Conservation (phyloP, 2,113 vertebrate species). For the Dendropsophus ebraccatus region DNA sequence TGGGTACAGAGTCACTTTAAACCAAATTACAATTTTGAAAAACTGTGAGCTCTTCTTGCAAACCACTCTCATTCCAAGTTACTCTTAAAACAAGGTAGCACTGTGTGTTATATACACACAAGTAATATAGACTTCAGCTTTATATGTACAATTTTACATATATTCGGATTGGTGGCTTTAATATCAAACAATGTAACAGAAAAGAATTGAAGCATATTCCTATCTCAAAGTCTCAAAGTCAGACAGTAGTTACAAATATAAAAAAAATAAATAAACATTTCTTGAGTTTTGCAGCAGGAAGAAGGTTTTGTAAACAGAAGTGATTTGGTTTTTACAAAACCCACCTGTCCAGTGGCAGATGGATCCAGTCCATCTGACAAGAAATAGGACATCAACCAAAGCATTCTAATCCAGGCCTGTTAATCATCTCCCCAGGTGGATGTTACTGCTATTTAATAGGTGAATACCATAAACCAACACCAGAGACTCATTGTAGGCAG, state of each 20-base stretch:
- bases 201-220: no score
- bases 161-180: no score
- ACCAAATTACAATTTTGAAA: no score
- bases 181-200: no score
- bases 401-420: constrained; percentile 33
- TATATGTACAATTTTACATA: no score
- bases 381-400: constrained; percentile 44
- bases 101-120: no score
- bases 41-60: no score
- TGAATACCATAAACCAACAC: constrained; percentile 52
- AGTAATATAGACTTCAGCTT: no score
- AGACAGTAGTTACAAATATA: not conserved
- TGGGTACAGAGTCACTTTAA: no score
- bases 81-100: no score
- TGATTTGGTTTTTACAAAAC: not conserved
- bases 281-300: not conserved
- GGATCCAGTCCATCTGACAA: constrained; percentile 23
- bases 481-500: constrained; percentile 51
- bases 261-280: not conserved
- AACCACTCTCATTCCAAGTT: no score
- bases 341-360: constrained; percentile 37
- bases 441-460: constrained; percentile 49
- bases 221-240: no score
- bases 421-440: constrained; percentile 42
- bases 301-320: not conserved